Conservation (phyloP, 2,113 vertebrate species). For the Gymnocephalus cernua region DNA sequence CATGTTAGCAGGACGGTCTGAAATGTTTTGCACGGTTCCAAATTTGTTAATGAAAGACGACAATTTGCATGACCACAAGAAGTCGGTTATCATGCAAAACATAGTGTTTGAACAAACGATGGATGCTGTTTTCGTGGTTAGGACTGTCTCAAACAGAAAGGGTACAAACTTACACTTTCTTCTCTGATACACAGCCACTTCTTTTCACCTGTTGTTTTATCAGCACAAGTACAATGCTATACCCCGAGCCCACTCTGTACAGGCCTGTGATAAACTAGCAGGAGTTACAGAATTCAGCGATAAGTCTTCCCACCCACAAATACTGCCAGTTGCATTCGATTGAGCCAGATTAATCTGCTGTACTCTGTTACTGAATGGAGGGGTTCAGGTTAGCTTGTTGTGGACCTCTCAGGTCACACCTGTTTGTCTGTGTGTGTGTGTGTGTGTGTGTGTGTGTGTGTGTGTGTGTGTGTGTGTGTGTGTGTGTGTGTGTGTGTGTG, state of each 20-base stretch:
- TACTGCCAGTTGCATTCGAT: conserved; percentile 11
- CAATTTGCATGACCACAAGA: not conserved
- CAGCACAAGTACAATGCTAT: not conserved
- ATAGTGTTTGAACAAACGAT: not conserved
- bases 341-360: conserved; percentile 27
- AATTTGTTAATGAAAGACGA: not conserved
- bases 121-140: not conserved
- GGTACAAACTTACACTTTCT: not conserved
- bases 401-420: not conserved
- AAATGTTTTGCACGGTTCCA: too few species aligned
- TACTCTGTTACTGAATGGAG: not conserved
- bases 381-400: conserved; percentile 9
- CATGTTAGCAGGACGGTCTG: too few species aligned
- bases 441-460: too few species aligned
- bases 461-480: too few species aligned
- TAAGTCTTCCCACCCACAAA: conserved; percentile 17
- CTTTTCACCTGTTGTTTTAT: conserved; percentile 7
- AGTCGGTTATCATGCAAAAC: not conserved
- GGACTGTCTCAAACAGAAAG: not conserved
- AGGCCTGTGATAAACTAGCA: conserved; percentile 27
- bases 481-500: not conserved
- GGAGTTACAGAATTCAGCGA: conserved; percentile 4
- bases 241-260: not conserved
- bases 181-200: not conserved
- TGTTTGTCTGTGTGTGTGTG: not conserved